A percentile compares a stretch with the other conserved stretches of the same genome.
Conservation (phyloP, 2,888 invertebrate genomes). For the Sinopyrophorus schimmeli region DNA sequence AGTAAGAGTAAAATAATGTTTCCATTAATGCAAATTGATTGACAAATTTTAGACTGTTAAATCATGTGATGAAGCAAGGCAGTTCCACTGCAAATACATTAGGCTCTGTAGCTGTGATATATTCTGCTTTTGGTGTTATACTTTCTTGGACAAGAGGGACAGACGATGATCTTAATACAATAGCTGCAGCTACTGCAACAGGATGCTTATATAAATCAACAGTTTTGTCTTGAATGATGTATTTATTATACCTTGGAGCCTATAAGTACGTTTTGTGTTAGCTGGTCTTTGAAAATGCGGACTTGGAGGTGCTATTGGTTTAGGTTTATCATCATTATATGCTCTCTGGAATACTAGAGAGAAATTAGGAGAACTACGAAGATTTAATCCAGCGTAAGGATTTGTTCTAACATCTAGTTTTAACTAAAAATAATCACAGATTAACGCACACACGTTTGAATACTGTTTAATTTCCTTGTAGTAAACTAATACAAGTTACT, state of each 20-base stretch:
- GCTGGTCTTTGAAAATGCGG: slow-evolving; percentile 82
- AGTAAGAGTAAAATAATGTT: slow-evolving; percentile 63
- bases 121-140: slow-evolving; percentile 89
- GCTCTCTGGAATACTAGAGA: slow-evolving; percentile 70
- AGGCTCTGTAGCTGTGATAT: slow-evolving; percentile 91
- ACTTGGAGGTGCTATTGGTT: slow-evolving; percentile 82
- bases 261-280: slow-evolving; percentile 49
- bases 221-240: slow-evolving; percentile 58
- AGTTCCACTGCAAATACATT: slow-evolving; percentile 90
- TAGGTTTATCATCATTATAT: slow-evolving; percentile 80
- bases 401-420: slow-evolving; percentile 15
- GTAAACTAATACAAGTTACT: slow-evolving; percentile 10
- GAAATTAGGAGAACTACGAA: slow-evolving; percentile 54
- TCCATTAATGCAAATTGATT: slow-evolving; percentile 3
- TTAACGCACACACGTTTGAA: not conserved
- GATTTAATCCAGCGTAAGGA: slow-evolving; percentile 61
- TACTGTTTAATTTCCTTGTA: no score
- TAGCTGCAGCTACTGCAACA: slow-evolving; percentile 85
- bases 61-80: slow-evolving; percentile 94
- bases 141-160: slow-evolving; percentile 82
- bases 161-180: slow-evolving; percentile 90
- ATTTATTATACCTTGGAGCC: not conserved
- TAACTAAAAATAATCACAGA: slow-evolving; percentile 5
- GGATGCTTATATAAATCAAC: slow-evolving; percentile 90
- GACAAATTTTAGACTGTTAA: slow-evolving; percentile 72